Conservation (phyloP, 2,113 vertebrate genomes). For the Epinephelus cyanopodus region DNA sequence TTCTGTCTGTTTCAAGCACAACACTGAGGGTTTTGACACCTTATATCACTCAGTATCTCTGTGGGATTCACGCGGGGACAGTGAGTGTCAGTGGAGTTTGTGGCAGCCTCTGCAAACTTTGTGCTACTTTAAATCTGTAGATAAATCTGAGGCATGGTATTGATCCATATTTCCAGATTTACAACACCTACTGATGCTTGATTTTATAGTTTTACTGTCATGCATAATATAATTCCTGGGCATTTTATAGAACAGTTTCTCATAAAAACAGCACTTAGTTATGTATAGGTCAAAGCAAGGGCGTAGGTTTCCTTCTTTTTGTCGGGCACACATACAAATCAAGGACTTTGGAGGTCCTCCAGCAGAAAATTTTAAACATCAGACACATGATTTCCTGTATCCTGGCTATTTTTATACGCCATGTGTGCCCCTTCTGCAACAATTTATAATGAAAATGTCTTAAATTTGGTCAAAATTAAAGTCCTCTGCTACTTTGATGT, state of each 20-base stretch:
- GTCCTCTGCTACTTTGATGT: too few relatives aligned
- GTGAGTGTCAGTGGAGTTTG: neutral
- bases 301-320: too few relatives aligned
- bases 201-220: neutral
- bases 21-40: neutral
- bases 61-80: neutral
- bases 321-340: too few relatives aligned
- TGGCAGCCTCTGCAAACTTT: conserved; percentile 28
- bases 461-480: too few relatives aligned
- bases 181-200: neutral
- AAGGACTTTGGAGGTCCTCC: too few relatives aligned
- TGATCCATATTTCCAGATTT: neutral
- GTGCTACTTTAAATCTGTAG: neutral
- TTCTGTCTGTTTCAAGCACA: neutral
- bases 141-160: neutral
- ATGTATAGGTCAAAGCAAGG: too few relatives aligned
- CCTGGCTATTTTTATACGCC: too few relatives aligned
- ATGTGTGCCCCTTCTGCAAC: too few relatives aligned
- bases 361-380: too few relatives aligned
- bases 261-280: neutral
- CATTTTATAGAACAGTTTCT: neutral
- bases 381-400: too few relatives aligned
- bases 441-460: too few relatives aligned
- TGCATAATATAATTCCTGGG: neutral
- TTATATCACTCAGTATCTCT: neutral